Evolutionary conservation across 2,797 vertebrate species (phyloP).

Genomic region (Hippoglossus hippoglossus): DNA sequence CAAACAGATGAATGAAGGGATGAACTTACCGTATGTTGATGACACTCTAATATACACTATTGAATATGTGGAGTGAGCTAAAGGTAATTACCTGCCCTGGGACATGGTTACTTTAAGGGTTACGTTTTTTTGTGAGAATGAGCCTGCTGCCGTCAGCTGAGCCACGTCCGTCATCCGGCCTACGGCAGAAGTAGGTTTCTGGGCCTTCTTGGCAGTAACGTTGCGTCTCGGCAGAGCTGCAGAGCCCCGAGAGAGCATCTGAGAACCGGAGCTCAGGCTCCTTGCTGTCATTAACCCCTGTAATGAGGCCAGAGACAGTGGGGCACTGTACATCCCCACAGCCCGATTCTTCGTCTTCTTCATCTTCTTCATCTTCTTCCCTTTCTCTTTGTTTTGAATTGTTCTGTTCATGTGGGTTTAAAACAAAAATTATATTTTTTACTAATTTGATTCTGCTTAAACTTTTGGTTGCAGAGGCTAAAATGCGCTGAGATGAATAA

Average conservation of each 20-base stretch:
- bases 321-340: conserved; percentile 26
- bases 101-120: conserved; percentile 55
- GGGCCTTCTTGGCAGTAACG: conserved; percentile 68
- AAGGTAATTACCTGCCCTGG: conserved; percentile 45
- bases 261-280: conserved; percentile 40
- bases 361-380: background rate
- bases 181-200: conserved; percentile 84
- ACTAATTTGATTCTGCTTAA: background rate
- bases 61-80: conserved; percentile 8
- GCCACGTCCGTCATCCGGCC: conserved; percentile 55
- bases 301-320: conserved; percentile 76
- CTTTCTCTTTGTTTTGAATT: background rate
- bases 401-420: background rate
- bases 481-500: conserved; percentile 30
- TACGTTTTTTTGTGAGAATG: conserved; percentile 23
- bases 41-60: conserved; percentile 24
- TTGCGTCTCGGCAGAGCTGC: conserved; percentile 55
- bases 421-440: background rate
- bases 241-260: conserved; percentile 30
- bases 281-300: conserved; percentile 74
- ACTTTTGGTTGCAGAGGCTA: background rate
- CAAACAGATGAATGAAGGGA: background rate
- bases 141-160: background rate
- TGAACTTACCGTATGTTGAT: background rate
- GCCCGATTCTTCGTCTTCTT: background rate